These are phyloP conservation scores for Carposina sasakii DNA, from an alignment of 1,140 invertebrate species.

Conservation along the genomic window DNA sequence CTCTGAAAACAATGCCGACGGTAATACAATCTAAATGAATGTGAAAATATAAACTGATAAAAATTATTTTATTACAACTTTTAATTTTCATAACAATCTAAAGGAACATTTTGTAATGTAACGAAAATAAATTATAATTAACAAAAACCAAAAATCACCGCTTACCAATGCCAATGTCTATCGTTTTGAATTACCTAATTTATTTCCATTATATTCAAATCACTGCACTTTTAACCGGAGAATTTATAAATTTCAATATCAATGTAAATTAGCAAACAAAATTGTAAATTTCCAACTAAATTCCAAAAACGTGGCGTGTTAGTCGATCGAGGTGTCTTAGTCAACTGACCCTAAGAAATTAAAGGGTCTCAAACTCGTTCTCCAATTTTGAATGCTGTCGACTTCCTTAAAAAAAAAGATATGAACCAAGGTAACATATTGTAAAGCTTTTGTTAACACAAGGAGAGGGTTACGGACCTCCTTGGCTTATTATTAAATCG, in stretches of 20 bases:
- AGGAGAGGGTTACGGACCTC: constrained; percentile 65
- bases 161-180: too few species aligned
- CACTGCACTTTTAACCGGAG: constrained; percentile 4
- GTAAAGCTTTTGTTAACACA: constrained; percentile 62
- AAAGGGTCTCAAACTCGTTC: constrained; percentile 54
- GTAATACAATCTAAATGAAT: constrained; percentile 17
- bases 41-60: too few species aligned
- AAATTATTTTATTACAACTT: too few species aligned
- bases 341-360: constrained; percentile 53
- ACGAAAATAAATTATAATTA: too few species aligned
- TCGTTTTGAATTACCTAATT: too few species aligned
- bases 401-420: constrained; percentile 58
- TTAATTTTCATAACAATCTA: too few species aligned
- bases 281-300: constrained; percentile 11
- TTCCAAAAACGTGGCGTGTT: constrained; percentile 26
- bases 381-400: constrained; percentile 62
- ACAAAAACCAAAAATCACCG: too few species aligned
- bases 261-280: background rate
- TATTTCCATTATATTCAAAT: background rate
- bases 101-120: too few species aligned
- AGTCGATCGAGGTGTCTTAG: constrained; percentile 36
- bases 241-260: background rate
- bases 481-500: constrained; percentile 69
- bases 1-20: too few species aligned
- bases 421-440: constrained; percentile 58